A percentile compares a stretch with the other conserved stretches of the same genome.
phyloP scores from a whole-genome alignment of 2,888 invertebrate species.

The Gisinianus flammeolus region DNA sequence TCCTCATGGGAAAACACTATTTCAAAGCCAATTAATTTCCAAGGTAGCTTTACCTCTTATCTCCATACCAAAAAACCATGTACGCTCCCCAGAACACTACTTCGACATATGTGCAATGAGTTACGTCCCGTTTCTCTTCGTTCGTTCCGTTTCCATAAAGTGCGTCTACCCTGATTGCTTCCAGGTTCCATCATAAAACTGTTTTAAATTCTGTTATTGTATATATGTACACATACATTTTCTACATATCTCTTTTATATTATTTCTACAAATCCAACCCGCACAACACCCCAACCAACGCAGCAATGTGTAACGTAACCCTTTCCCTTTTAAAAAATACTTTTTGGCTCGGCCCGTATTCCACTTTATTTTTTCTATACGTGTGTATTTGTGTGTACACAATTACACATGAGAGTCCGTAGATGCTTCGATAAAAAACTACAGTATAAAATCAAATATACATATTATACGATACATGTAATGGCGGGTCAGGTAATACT shows the following conservation, averaged over 20 bases:
- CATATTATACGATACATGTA: too few species aligned
- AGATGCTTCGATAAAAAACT: too few species aligned
- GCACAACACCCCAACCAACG: not conserved
- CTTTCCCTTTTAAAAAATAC: not conserved
- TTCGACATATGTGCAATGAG: not conserved
- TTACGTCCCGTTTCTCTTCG: not conserved
- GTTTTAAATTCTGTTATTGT: slow-evolving; percentile 7
- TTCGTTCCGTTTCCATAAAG: slow-evolving; percentile 16
- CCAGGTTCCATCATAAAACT: slow-evolving; percentile 14
- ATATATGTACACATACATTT: not conserved
- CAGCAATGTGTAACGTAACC: not conserved
- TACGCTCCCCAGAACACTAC: not conserved
- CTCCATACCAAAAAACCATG: slow-evolving; percentile 6
- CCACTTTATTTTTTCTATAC: too few species aligned
- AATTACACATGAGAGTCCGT: too few species aligned
- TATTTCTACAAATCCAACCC: not conserved
- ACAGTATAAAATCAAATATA: too few species aligned
- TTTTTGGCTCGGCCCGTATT: too few species aligned
- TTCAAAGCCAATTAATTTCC: slow-evolving; percentile 57
- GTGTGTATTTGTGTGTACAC: too few species aligned
- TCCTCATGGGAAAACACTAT: slow-evolving; percentile 56
- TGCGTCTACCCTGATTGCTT: not conserved
- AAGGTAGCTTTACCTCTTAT: slow-evolving; percentile 28
- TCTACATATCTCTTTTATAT: not conserved
- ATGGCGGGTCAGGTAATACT: not conserved